A percentile compares a stretch with the other conserved stretches of the same genome.
Evolutionary conservation across 2,113 vertebrate species (phyloP).

Genomic region (Sorex fumeus): DNA sequence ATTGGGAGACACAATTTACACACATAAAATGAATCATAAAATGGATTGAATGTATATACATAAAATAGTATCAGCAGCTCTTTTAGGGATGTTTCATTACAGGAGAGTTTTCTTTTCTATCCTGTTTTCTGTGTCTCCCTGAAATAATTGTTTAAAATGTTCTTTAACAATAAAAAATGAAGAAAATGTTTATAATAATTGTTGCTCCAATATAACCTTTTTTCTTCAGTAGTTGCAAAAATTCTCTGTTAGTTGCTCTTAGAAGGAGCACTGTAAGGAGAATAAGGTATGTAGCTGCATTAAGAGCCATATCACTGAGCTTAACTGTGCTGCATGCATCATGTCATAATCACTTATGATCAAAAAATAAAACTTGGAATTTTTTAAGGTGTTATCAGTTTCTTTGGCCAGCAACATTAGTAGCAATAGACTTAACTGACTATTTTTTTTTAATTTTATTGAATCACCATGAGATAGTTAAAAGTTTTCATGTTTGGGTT

Average conservation of each 20-base stretch:
- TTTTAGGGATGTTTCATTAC: constrained; percentile 5
- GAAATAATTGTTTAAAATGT: constrained; percentile 27
- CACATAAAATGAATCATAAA: not conserved
- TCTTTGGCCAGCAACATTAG: not conserved
- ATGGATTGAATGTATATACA: not conserved
- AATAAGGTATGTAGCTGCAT: not conserved
- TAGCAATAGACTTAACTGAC: too few relatives aligned
- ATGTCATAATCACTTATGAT: not conserved
- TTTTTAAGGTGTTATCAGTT: not conserved
- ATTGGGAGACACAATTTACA: not conserved
- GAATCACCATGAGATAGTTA: too few relatives aligned
- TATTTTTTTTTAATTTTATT: too few relatives aligned
- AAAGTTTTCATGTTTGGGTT: too few relatives aligned
- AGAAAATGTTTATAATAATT: constrained; percentile 32
- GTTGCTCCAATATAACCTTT: not conserved
- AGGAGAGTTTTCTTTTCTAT: constrained; percentile 9
- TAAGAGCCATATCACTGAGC: not conserved
- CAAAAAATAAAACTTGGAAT: constrained; percentile 5
- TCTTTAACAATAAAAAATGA: constrained; percentile 16
- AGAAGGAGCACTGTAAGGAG: too few relatives aligned
- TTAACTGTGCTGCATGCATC: not conserved
- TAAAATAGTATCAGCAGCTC: constrained; percentile 9
- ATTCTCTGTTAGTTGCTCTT: constrained; percentile 10
- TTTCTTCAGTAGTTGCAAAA: not conserved
- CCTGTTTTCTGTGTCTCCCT: not conserved